Conservation (phyloP, 2,113 vertebrate species). For the Gymnocephalus cernua region DNA sequence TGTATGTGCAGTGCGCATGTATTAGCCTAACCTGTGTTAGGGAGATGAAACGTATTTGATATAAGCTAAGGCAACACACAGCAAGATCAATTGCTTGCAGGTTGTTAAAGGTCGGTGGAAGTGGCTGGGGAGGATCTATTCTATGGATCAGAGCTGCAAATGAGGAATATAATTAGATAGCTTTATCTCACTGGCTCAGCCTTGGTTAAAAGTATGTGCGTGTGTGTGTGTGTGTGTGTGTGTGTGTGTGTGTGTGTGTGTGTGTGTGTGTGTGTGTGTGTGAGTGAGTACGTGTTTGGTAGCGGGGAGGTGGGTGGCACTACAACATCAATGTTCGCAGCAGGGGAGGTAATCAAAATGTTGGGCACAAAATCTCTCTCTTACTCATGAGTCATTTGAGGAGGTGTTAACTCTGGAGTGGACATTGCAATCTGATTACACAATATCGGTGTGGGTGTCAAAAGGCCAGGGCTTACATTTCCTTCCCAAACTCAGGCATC, state of each 20-base stretch:
- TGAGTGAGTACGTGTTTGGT: background rate
- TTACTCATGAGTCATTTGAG: conserved; percentile 55
- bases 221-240: conserved; percentile 23
- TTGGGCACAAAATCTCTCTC: conserved; percentile 45
- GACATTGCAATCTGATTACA: conserved; percentile 68
- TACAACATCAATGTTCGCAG: conserved; percentile 62
- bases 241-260: conserved; percentile 13
- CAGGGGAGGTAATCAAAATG: conserved; percentile 74
- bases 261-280: background rate
- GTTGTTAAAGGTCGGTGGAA: conserved; percentile 54
- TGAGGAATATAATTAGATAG: conserved; percentile 84
- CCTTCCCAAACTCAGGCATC: conserved; percentile 50
- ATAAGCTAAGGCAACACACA: conserved; percentile 36
- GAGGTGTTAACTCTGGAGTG: conserved; percentile 67
- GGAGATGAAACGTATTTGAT: background rate
- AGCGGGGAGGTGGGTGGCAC: conserved; percentile 62
- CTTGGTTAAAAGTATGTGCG: conserved; percentile 38
- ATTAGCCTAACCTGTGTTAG: no score
- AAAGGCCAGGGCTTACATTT: conserved; percentile 60
- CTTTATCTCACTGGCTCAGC: conserved; percentile 78
- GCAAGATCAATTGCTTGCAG: conserved; percentile 64
- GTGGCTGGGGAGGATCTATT: conserved; percentile 73
- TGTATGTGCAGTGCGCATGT: no score
- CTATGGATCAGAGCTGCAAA: conserved; percentile 81
- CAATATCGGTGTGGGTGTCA: conserved; percentile 57